These are phyloP conservation scores for Rhadina sibilatrix DNA, from an alignment of 2,113 vertebrate species.

Conservation along the genomic window DNA sequence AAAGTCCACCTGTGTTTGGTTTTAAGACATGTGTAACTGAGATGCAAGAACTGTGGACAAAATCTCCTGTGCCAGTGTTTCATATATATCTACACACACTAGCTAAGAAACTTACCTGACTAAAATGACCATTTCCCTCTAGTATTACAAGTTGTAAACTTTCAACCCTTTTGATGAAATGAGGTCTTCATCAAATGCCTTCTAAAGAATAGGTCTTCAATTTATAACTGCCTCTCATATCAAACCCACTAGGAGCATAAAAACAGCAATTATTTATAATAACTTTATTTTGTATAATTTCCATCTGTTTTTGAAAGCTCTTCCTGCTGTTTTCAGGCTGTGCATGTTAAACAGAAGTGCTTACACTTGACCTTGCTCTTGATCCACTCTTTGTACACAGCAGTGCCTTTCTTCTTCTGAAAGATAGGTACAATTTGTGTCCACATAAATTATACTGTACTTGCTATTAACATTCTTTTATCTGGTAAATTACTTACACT, in stretches of 20 bases:
- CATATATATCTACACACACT: background rate
- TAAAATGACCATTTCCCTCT: background rate
- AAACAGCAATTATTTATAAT: conserved; percentile 74
- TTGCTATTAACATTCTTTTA: conserved; percentile 76
- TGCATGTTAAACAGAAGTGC: conserved; percentile 62
- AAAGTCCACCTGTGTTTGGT: background rate
- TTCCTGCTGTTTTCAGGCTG: conserved; percentile 54
- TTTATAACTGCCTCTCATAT: conserved; percentile 49
- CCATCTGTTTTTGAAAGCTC: conserved; percentile 68
- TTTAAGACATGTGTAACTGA: background rate
- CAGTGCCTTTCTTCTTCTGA: conserved; percentile 69
- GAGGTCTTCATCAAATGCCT: background rate
- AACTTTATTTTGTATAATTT: conserved; percentile 77
- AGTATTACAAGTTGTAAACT: background rate
- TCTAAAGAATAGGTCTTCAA: conserved; percentile 52
- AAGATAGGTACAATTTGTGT: conserved; percentile 72
- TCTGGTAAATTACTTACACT: conserved; percentile 68
- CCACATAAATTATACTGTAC: conserved; percentile 73
- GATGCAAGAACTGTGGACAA: background rate
- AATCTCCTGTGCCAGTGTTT: background rate
- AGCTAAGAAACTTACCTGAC: background rate
- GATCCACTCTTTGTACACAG: conserved; percentile 52
- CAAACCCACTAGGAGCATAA: conserved; percentile 34
- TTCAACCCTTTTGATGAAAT: background rate
- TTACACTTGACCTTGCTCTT: conserved; percentile 70